Conservation (phyloP, 2,113 vertebrate genomes). For the Podiceps cristatus region DNA sequence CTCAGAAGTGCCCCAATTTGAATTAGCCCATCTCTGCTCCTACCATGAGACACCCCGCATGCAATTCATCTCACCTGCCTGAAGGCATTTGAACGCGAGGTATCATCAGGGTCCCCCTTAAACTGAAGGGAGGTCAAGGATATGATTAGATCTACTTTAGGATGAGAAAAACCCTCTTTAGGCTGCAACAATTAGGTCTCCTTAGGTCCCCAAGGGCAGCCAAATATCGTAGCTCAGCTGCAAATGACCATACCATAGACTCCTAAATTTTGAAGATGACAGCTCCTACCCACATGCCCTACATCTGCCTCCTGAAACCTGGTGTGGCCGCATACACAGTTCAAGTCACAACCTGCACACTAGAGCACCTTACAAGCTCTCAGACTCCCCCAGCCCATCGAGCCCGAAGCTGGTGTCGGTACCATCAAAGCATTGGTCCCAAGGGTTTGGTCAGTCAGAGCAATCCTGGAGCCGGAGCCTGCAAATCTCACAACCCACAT, state of each 20-base stretch:
- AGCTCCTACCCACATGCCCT: not conserved
- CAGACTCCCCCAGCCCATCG: fast-evolving
- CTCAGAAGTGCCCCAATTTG: not conserved
- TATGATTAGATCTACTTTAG: not conserved
- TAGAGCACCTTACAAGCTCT: not conserved
- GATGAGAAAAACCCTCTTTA: not conserved
- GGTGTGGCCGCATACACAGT: not conserved
- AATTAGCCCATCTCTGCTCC: not conserved
- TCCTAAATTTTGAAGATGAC: not conserved
- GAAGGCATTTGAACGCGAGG: not conserved
- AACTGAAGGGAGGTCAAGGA: not conserved
- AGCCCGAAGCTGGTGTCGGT: not conserved
- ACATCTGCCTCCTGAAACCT: not conserved
- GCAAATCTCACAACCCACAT: not conserved
- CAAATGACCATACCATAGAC: not conserved
- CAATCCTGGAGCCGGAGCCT: not conserved
- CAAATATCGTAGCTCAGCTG: not conserved
- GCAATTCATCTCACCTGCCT: not conserved
- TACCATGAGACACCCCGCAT: not conserved
- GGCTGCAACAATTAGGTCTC: not conserved
- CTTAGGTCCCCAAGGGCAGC: not conserved
- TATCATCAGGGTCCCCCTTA: not conserved
- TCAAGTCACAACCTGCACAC: not conserved
- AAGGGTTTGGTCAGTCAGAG: not conserved
- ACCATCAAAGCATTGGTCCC: not conserved